Conservation (phyloP, 2,113 vertebrate species). For the Tympanuchus pallidicinctus region DNA sequence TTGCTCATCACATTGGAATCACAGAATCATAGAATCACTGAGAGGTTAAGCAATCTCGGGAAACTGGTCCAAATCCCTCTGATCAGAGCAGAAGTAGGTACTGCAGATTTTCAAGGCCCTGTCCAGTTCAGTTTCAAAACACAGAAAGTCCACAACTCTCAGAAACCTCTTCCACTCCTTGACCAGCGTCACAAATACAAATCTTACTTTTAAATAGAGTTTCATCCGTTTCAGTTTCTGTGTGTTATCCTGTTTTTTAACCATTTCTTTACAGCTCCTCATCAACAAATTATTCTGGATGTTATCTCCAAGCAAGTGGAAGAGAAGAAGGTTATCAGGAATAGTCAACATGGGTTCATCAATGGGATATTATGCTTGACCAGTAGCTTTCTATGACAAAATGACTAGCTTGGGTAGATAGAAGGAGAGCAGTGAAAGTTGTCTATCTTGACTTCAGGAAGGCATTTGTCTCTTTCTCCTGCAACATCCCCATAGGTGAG, state of each 20-base stretch:
- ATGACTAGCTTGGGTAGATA: no score
- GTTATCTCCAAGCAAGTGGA: not conserved
- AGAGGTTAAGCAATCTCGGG: not conserved
- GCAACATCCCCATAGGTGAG: not conserved
- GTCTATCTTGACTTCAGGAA: not conserved
- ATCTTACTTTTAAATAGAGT: not conserved
- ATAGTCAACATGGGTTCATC: not conserved
- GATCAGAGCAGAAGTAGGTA: not conserved
- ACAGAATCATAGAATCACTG: fast-evolving
- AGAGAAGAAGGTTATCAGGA: not conserved
- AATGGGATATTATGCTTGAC: not conserved
- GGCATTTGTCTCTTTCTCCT: no score
- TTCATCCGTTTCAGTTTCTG: not conserved
- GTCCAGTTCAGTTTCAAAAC: not conserved
- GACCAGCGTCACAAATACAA: not conserved
- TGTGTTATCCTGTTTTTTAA: not conserved
- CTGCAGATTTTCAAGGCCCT: not conserved
- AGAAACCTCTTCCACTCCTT: not conserved
- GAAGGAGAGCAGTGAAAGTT: not conserved
- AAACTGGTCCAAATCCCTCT: not conserved
- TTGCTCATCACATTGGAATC: not conserved
- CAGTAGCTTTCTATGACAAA: not conserved
- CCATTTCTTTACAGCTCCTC: not conserved
- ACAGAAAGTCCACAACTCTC: fast-evolving
- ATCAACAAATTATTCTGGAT: not conserved